Evolutionary conservation across 2,113 vertebrate genomes (phyloP).

Genomic region (Sylvietta virens): DNA sequence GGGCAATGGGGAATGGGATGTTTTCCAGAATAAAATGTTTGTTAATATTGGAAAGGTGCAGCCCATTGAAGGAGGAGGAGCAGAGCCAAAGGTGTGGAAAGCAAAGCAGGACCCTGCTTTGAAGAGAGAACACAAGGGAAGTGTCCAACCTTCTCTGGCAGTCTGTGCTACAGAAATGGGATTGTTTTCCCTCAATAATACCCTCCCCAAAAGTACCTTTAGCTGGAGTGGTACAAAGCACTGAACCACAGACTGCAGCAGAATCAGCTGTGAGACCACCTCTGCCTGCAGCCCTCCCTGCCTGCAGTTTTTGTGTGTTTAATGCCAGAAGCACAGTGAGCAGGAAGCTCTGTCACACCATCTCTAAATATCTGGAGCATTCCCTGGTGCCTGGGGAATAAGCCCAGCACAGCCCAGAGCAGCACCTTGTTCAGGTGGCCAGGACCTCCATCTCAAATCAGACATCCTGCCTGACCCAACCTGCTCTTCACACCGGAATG

Average conservation of each 20-base stretch:
- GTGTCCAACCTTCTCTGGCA: not conserved
- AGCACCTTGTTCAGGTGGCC: not conserved
- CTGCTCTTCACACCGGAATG: not conserved
- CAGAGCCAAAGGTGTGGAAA: not conserved
- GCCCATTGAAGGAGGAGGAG: not conserved
- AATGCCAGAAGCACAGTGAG: not conserved
- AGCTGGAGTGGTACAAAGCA: accelerated
- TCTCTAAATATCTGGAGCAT: not conserved
- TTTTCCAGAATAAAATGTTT: not conserved
- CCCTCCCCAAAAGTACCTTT: not conserved
- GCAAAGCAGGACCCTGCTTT: not conserved
- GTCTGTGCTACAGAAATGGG: not conserved
- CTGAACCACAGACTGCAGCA: not conserved
- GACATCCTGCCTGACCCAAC: not conserved
- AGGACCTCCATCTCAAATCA: not conserved
- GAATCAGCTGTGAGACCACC: not conserved
- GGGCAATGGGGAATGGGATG: not conserved
- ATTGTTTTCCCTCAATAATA: not conserved
- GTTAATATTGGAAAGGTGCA: not conserved
- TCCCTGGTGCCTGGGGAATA: not conserved
- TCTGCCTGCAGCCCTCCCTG: not conserved
- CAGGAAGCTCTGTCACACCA: not conserved
- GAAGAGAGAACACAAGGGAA: not conserved
- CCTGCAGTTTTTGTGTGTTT: not conserved
- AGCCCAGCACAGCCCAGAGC: not conserved